Evolutionary conservation across 2,797 vertebrate species (phyloP), one percentile per base, ranked within the genome.

Genomic region (Lacerta bilineata): DNA sequence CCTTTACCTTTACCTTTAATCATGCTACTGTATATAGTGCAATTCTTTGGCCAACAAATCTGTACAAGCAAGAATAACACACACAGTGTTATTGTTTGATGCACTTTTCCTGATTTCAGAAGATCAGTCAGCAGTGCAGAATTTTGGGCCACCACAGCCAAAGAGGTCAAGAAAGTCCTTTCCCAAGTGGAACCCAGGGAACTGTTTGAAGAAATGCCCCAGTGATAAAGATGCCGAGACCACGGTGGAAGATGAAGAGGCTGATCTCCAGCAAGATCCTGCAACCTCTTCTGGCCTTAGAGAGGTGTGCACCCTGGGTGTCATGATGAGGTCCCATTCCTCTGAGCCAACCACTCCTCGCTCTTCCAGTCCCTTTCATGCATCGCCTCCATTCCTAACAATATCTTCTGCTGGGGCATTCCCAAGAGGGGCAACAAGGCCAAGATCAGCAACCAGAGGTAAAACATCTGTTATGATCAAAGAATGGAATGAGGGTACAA

Each of bases 101-200:
- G 20, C 36, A 74, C 33, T 25, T 1, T 0, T 64, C 41, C 92
- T 89, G 39, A 41, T 93, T 96, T 85, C 94, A 96, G 95, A 95
- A 85, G 91, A 90, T 43, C 92, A 93, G 36, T 86, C 91, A 0
- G 2, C 81, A 0, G 3, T 64, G 80, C 92, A 90, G 13, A 92
- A 41, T 79, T 64, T 90, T 89, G 72, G 95, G 89, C 72, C 89
- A 1, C 39, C 87, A 0, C 93, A 90, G 33, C 75, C 91, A 20
- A 96, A 94, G 87, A 95, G 93, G 87, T 96, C 95, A 83, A 95
- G 95, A 91, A 96, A 95, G 85, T 94, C 92, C n/a, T 95, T 95
- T 86, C 93, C 94, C 3, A 96, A 93, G 75, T 95, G 95, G 94
- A 55, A 79, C 11, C 36, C 7, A 0, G 95, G 92, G 10, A 95